Base-by-base conservation (phyloP, 2,888 invertebrate species). In the Dascillus cervinus region DNA sequence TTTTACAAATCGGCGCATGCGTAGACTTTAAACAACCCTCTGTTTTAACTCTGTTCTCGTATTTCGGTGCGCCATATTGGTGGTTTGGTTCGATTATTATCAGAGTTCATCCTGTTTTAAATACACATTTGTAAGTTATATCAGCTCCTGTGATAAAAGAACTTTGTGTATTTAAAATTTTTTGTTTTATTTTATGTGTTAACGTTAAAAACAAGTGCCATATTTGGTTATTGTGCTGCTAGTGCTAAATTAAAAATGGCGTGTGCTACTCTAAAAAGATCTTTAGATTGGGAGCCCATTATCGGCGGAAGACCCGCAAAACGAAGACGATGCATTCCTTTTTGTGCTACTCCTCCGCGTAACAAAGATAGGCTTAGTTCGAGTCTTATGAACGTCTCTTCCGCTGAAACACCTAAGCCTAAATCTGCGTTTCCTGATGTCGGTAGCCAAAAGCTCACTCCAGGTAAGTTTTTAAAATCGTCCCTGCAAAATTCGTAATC, bases 241-340 rank as follows among this genome's bases (percentile, higher is more conserved):
- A 43, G 32, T 24, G 32, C 26, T 46, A 48, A 62, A 53, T 55
- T 57, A 64, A 77, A 77, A 75, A 96, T 96, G 95, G 95, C 95
- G 76, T 95, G 95, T 77, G 94, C 94, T 70, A 95, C 95, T 59
- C 75, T 95, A 49, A 95, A 95, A 75, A 79, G 95, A 67, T 83
- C 85, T 64, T 75, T 91, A 61, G 95, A 95, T 66, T 94, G 94
- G 80, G 95, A 95, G 70, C 85, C 91, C 46, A 73, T 81, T 45
- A 79, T 91, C 67, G 83, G 85, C 62, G 84, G 84, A 59, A 72
- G 87, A 56, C 88, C 91, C 37, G 80, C 83, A 14, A 94, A 92
- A 69, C 75, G 92, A 60, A 78, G 92, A 66, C 79, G 94, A 71
- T 94, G 91, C 70, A 81, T 83, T 57, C 90, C 90, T 37, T 84